Percentiles rank a stretch among this genome's conserved stretches.
These are phyloP conservation scores for Ladona fulva DNA, from an alignment of 1,140 invertebrate genomes.

Conservation along the genomic window DNA sequence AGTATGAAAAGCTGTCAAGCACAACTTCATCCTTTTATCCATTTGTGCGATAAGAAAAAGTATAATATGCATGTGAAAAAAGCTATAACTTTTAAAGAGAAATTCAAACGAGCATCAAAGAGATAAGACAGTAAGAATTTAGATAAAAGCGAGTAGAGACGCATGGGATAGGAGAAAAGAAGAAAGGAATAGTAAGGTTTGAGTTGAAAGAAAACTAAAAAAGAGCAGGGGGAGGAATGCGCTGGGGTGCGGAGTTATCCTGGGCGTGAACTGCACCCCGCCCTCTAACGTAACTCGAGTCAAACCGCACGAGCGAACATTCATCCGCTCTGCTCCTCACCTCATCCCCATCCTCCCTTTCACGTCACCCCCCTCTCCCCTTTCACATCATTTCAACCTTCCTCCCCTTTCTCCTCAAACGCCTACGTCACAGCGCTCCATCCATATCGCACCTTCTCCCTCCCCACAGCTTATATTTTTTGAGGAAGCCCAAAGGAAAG, in stretches of 20 bases:
- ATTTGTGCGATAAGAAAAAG: too few species aligned
- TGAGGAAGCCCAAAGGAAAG: too few species aligned
- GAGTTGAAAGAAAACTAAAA: neutral
- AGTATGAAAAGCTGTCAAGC: too few species aligned
- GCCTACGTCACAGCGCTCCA: neutral
- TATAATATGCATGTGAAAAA: too few species aligned
- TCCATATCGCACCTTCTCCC: neutral
- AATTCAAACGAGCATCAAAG: too few species aligned
- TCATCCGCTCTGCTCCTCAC: neutral
- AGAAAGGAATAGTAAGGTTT: neutral
- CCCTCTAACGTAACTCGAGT: neutral
- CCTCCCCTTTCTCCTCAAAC: neutral
- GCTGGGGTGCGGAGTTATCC: neutral
- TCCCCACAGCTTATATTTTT: too few species aligned
- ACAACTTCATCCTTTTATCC: too few species aligned
- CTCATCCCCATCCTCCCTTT: neutral
- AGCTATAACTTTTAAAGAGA: too few species aligned
- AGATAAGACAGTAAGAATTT: neutral
- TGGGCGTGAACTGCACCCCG: neutral
- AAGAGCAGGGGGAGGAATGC: neutral
- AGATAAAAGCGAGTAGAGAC: neutral
- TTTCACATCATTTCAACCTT: neutral
- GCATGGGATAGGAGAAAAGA: neutral
- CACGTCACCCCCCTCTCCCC: neutral
- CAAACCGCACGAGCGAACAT: conserved; percentile 1